These are phyloP conservation scores for Acanthosoma haemorrhoidale DNA, from an alignment of 2,888 invertebrate species.

Conservation along the genomic window DNA sequence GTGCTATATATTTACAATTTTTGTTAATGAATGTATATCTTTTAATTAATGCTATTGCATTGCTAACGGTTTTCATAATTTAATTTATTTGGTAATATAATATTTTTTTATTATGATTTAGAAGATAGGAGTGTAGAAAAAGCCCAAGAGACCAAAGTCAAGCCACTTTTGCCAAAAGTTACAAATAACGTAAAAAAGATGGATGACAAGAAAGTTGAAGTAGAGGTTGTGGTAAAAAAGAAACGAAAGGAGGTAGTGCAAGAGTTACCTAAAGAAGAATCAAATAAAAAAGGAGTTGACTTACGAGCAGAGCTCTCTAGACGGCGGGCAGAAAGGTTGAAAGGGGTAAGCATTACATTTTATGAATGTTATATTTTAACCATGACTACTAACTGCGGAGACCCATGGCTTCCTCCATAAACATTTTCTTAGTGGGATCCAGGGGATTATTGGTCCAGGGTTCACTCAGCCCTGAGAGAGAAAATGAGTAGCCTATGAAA, in stretches of 20 bases:
- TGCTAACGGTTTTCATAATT: not conserved
- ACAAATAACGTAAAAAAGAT: slow-evolving; percentile 22
- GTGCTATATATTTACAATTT: no score
- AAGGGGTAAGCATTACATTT: slow-evolving; percentile 9
- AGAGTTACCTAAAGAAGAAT: slow-evolving; percentile 4
- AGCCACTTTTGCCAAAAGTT: not conserved
- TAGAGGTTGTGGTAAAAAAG: not conserved
- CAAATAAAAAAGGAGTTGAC: slow-evolving; percentile 27
- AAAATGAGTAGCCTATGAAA: no score
- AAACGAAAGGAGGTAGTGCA: slow-evolving; percentile 1
- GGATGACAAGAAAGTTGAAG: slow-evolving; percentile 16
- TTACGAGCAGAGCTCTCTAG: slow-evolving; percentile 35
- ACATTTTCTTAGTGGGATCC: not conserved
- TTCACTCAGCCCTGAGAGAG: no score
- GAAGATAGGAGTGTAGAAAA: slow-evolving; percentile 12
- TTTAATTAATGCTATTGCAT: not conserved
- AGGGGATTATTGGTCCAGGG: no score
- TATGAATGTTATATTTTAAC: no score
- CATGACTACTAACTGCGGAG: no score
- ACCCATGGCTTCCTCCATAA: no score
- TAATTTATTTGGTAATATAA: not conserved
- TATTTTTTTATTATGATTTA: not conserved
- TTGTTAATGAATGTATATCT: not conserved
- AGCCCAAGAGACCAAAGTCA: slow-evolving; percentile 19
- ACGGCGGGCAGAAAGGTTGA: slow-evolving; percentile 35